These are phyloP conservation scores for Margarornis squamiger DNA, from an alignment of 2,797 vertebrate species.

Conservation along the genomic window DNA sequence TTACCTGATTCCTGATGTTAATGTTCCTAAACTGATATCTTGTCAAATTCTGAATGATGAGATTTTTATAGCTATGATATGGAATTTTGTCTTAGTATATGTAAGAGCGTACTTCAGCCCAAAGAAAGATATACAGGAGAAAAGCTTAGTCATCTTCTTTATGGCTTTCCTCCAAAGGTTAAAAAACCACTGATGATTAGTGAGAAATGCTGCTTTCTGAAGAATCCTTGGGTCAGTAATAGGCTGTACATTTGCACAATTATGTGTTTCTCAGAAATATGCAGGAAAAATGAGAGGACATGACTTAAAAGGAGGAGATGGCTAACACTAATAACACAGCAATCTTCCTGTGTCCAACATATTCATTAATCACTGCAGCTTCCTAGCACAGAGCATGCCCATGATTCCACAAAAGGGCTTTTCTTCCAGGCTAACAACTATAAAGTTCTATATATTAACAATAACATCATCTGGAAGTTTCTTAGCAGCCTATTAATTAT, in stretches of 20 bases:
- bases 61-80: fast-evolving
- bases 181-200: background rate
- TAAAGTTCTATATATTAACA: background rate
- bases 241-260: background rate
- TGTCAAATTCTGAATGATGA: background rate
- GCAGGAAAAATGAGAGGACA: background rate
- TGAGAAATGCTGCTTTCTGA: background rate
- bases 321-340: background rate
- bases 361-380: background rate
- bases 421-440: background rate
- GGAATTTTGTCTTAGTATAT: background rate
- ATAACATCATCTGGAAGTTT: background rate
- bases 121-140: background rate
- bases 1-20: background rate
- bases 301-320: background rate
- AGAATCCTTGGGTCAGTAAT: background rate
- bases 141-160: background rate
- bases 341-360: background rate
- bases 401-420: background rate
- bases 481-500: background rate
- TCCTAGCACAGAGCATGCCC: background rate
- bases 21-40: background rate
- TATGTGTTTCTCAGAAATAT: background rate
- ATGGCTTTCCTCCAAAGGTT: background rate
- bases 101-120: background rate